Conservation (phyloP, 2,888 invertebrate species). For the Mantis religiosa region DNA sequence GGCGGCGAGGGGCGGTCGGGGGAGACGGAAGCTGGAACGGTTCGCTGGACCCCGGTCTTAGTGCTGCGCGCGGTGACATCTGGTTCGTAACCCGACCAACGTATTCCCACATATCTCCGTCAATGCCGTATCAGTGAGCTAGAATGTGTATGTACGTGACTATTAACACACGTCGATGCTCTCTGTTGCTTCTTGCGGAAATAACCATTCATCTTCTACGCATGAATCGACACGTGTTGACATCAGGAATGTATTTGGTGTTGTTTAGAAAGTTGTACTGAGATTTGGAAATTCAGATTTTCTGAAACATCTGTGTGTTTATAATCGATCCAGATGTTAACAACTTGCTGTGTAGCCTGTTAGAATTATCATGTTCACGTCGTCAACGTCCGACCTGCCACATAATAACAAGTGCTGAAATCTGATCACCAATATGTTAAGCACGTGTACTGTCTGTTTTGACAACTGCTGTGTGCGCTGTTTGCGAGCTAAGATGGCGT, state of each 20-base stretch:
- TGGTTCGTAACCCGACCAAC: background rate
- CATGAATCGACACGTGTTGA: background rate
- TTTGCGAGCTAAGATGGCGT: slow-evolving; percentile 40
- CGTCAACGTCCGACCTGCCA: background rate
- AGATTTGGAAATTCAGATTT: too few species aligned
- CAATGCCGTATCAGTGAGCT: background rate
- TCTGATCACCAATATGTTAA: background rate
- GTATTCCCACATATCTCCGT: background rate
- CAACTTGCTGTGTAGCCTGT: background rate
- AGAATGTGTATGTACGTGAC: background rate
- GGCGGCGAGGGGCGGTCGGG: background rate
- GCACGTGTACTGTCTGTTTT: background rate
- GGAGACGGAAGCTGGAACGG: slow-evolving; percentile 10
- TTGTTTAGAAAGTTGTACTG: background rate
- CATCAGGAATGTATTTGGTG: background rate
- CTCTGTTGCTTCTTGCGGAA: background rate
- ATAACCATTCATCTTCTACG: background rate
- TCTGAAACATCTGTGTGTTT: background rate
- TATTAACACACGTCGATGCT: background rate
- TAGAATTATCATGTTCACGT: background rate
- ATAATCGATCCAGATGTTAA: background rate
- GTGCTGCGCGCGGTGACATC: background rate
- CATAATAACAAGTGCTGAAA: background rate
- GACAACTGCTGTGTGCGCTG: background rate
- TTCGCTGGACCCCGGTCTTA: background rate